These are phyloP conservation scores for Papilio protenor DNA, from an alignment of 2,888 invertebrate genomes.

Conservation along the genomic window DNA sequence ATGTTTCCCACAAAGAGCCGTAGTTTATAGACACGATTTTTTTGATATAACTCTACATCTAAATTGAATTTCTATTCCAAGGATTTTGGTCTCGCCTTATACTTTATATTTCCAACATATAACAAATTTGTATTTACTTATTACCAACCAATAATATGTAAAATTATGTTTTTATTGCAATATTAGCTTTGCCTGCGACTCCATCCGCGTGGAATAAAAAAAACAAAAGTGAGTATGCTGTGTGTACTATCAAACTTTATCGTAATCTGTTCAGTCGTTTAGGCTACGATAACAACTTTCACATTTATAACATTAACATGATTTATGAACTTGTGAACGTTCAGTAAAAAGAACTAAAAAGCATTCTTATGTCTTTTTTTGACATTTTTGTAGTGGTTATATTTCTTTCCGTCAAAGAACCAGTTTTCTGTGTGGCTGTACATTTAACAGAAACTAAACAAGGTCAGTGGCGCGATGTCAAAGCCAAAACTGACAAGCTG, in stretches of 20 bases:
- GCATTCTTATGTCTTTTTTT: neutral
- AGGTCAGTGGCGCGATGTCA: conserved; percentile 5
- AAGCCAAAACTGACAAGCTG: conserved; percentile 10
- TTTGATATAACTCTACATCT: neutral
- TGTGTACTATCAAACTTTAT: no score
- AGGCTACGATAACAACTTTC: no score
- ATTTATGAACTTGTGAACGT: neutral
- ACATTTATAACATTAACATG: no score
- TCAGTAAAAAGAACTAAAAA: neutral
- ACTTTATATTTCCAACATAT: neutral
- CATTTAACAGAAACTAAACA: neutral
- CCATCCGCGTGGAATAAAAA: no score
- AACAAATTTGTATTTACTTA: neutral
- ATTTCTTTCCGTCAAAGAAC: neutral
- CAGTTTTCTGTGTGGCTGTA: neutral
- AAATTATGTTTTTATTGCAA: no score
- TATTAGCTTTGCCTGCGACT: no score
- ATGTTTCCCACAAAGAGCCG: conserved; percentile 25
- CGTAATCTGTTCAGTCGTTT: no score
- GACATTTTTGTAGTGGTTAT: neutral
- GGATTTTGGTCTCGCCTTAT: neutral
- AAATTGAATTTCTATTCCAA: neutral
- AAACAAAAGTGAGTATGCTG: no score
- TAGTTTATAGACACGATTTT: conserved; percentile 18
- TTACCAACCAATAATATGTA: no score